These are phyloP conservation scores for Solenopsis fugax DNA, from an alignment of 1,140 invertebrate species.

Conservation along the genomic window DNA sequence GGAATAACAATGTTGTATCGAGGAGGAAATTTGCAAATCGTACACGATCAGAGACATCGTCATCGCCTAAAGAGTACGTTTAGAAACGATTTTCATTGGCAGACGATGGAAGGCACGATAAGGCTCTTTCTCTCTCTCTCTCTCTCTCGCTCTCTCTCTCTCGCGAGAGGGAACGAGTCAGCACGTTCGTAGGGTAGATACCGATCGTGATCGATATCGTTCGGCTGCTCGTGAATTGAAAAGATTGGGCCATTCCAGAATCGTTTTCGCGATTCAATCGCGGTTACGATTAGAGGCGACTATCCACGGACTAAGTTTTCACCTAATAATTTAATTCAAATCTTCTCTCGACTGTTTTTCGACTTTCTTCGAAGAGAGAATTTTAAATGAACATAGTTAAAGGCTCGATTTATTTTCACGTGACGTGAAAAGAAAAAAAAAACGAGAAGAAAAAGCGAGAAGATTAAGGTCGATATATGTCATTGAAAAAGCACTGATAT, in stretches of 20 bases:
- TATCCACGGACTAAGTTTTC: slow-evolving; percentile 8
- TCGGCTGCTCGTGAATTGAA: slow-evolving; percentile 77
- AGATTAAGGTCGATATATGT: no score
- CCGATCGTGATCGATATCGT: slow-evolving; percentile 82
- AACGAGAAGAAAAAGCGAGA: not conserved
- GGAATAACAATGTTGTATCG: slow-evolving; percentile 50
- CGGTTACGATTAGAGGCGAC: slow-evolving; percentile 54
- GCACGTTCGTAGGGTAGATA: slow-evolving; percentile 79
- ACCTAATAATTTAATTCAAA: slow-evolving; percentile 35
- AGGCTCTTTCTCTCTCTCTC: slow-evolving; percentile 29
- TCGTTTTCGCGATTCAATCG: slow-evolving; percentile 66
- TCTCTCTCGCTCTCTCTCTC: not conserved
- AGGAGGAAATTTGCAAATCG: slow-evolving; percentile 76
- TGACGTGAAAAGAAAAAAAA: no score
- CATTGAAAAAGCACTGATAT: not conserved
- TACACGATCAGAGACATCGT: slow-evolving; percentile 23
- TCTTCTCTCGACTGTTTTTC: slow-evolving; percentile 4
- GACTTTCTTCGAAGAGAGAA: not conserved
- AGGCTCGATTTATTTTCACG: slow-evolving; percentile 13
- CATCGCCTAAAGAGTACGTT: slow-evolving; percentile 60
- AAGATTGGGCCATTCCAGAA: slow-evolving; percentile 54
- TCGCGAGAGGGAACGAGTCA: slow-evolving; percentile 64
- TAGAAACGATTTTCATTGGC: slow-evolving; percentile 35
- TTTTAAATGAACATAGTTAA: not conserved
- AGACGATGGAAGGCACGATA: slow-evolving; percentile 66